Evolutionary conservation across 2,888 invertebrate genomes (phyloP), one percentile per base, ranked within the genome.

Genomic region (Chrysomela aeneicollis): DNA sequence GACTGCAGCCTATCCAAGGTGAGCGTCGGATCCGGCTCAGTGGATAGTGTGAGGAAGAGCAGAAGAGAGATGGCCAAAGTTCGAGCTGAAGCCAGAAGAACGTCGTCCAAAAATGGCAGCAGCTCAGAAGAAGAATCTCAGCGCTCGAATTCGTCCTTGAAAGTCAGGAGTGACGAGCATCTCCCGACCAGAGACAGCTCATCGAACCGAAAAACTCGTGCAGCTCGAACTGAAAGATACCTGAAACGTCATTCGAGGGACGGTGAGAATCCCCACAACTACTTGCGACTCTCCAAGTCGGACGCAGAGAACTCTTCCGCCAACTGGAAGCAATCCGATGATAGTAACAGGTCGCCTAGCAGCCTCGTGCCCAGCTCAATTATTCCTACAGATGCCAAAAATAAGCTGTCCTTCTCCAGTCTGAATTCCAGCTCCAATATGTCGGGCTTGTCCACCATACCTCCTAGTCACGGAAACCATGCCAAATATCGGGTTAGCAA

Each of bases 161-260:
- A 87, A 74, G 88, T 90, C 77, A 86, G 88, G 76, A 90, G 90
- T 77, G 91, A 91, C 70, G 90, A 92, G 71, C 89, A 88, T 66
- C 82, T 89, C 61, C 58, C 61, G 21, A 60, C 51, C 1, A 68
- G 73, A 17, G 87, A 86, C 64, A 85, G 85, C 63, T 86, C 88
- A 0, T 81, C 86, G 46, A 90, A 86, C 76, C 87, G 89, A 71
- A 86, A 87, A 75, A 88, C 91, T 26, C 85, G 93, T 61, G 87
- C 89, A 21, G 92, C 93, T 0, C 86, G 94, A 73, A 93, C 92
- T 59, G 93, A 94, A 79, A 86, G 93, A 60, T 92, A 93, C 76
- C 89, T 91, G 61, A 91, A 91, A 76, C 86, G 93, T 60, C 81
- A 92, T 71, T 91, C 90, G 12, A 86, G 89, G 63, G 92, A 91